Evolutionary conservation across 2,888 invertebrate genomes (phyloP), one percentile per base, ranked within the genome.

Genomic region (Chrysolina americana): DNA sequence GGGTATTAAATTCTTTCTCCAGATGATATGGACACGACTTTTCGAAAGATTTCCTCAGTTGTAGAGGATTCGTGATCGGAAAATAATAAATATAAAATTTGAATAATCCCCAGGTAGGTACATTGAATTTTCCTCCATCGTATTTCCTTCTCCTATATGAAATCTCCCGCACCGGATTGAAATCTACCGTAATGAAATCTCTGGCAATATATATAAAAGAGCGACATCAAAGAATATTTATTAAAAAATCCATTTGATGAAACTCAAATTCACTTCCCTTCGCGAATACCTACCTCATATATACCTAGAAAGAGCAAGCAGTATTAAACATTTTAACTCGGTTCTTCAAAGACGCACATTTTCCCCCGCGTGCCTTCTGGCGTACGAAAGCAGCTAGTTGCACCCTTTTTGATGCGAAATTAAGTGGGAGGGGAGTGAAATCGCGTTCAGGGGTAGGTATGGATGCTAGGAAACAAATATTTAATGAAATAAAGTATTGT

Each of bases 201-300:
- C 28, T 36, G 6, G 59, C 59, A 59, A 59, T 59, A 59, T 59
- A 59, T 59, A 19, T 47, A 68, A 68, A 74, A 65, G 63, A 47
- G 73, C 68, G 64, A 74, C 76, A 78, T 78, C 76, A 78, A 76
- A 78, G 74, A 41, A 65, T 70, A 74, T 74, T 75, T 74, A 78
- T 78, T 76, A 76, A 78, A 74, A 74, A 77, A 74, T 70, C 74
- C 71, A 71, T 76, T 76, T 63, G 48, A 68, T n/a, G 65, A 69
- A 77, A 70, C 68, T 71, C 65, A 56, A 77, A 70, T 70, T 71
- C 73, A 41, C 63, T 48, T 53, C 62, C 70, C 36, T 65, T 15
- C 15, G 11, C 48, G 4, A 48, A 21, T 41, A 17, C 48, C 47
- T 41, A 0, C 44, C 15, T 36, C 8, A 36, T 47, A 44, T 65